A percentile compares a stretch with the other conserved stretches of the same genome.
These are phyloP conservation scores for Coendou prehensilis DNA, from an alignment of 2,797 vertebrate species.

Conservation along the genomic window DNA sequence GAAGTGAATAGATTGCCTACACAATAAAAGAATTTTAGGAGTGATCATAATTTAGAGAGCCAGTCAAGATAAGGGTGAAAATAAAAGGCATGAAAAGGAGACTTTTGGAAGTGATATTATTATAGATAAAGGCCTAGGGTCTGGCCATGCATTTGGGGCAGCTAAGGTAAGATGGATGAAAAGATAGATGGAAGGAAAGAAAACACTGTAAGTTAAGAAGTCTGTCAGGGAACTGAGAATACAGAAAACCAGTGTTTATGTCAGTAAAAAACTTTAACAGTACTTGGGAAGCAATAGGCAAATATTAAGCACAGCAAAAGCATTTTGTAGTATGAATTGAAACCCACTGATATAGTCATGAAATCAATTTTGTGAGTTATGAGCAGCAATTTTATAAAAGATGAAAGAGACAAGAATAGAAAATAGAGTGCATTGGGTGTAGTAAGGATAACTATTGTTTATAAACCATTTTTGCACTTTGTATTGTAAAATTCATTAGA, in stretches of 20 bases:
- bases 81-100: neutral
- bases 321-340: neutral
- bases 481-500: neutral
- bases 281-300: neutral
- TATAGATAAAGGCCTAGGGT: neutral
- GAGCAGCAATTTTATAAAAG: neutral
- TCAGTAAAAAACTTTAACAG: neutral
- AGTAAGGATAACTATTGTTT: neutral
- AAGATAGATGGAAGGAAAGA: neutral
- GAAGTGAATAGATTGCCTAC: neutral
- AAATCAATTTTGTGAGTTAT: neutral
- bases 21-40: neutral
- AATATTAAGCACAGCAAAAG: neutral
- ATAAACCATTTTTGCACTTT: conserved; percentile 1
- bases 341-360: neutral
- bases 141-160: neutral
- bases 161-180: neutral
- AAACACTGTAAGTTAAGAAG: neutral
- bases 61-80: neutral
- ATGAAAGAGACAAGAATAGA: neutral
- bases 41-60: conserved; percentile 8
- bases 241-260: neutral
- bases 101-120: neutral
- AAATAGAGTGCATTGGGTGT: neutral
- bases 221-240: neutral